Evolutionary conservation across 2,888 invertebrate genomes (phyloP), one percentile per base, ranked within the genome.

Genomic region (Timandra comae): DNA sequence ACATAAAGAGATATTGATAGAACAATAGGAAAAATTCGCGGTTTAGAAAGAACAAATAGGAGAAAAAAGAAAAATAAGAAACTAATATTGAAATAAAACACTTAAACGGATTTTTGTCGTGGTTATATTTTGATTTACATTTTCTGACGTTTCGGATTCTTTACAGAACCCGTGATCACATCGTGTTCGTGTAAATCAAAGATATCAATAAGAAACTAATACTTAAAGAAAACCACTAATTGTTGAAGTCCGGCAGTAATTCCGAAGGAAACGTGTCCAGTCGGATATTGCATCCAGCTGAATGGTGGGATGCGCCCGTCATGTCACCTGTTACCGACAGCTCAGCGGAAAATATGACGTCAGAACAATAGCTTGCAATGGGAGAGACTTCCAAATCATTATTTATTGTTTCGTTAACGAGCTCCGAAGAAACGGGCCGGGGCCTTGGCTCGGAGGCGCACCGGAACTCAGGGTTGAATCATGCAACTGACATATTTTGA

Each of bases 401-500:
- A 77, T 77, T 78, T 79, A 79, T 81, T 77, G 75, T 81, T 77
- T 75, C 75, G 75, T 70, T 79, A 79, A 79, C 78, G 77, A 79
- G 76, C 73, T 59, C 54, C 62, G 66, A 63, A 71, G 67, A 67
- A 73, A 68, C 57, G 61, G n/a, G 54, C 58, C 61, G 65, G 64
- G 66, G 59, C 62, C 55, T 56, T 59, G 56, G 58, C 60, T 55
- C 59, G 44, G 52, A 58, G 61, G 62, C 52, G 53, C 46, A 34
- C 52, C 59, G 55, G 60, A 55, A 53, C 54, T 39, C 33, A 45
- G 27, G 40, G 47, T 55, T 53, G 63, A 65, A 61, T 61, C 63
- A 65, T 55, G 51, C 56, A 49, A 34, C 47, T 49, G 41, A 50
- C 57, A 48, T 60, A 56, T 58, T 56, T 57, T 47, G 55, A 55